phyloP scores from a whole-genome alignment of 1,140 invertebrate species.

The Drosophila littoralis region DNA sequence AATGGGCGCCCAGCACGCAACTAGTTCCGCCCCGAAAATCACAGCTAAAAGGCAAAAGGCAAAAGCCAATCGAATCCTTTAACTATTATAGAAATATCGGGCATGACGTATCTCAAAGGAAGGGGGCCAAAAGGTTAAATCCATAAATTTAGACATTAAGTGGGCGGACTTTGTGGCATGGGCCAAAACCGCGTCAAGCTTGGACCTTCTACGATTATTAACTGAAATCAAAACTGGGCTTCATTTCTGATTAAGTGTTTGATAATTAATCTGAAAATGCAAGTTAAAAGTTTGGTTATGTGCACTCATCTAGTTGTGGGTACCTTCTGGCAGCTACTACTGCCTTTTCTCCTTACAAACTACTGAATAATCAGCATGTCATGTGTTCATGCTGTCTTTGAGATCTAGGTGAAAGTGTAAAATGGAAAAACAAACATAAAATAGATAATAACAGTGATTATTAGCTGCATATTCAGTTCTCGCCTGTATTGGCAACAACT shows the following conservation, averaged over 20 bases:
- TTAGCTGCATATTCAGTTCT: not conserved
- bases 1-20: slow-evolving; percentile 68
- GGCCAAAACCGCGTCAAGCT: no score
- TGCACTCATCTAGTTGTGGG: no score
- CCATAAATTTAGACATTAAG: slow-evolving; percentile 41
- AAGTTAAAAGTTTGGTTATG: no score
- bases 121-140: not conserved
- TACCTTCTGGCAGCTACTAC: no score
- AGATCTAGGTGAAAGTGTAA: no score
- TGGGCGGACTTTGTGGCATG: not conserved
- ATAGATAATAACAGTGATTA: not conserved
- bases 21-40: slow-evolving; percentile 38
- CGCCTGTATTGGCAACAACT: not conserved
- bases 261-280: no score
- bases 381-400: no score
- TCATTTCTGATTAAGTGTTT: no score
- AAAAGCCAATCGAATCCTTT: slow-evolving; percentile 48
- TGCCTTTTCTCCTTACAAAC: no score
- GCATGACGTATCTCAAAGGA: slow-evolving; percentile 20
- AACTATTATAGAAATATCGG: slow-evolving; percentile 10
- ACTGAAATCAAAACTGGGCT: no score
- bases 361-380: no score
- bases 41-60: slow-evolving; percentile 16
- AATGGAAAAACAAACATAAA: not conserved
- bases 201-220: no score